Base-by-base conservation (phyloP, 2,888 invertebrate genomes). In the Morpho achilles region DNA sequence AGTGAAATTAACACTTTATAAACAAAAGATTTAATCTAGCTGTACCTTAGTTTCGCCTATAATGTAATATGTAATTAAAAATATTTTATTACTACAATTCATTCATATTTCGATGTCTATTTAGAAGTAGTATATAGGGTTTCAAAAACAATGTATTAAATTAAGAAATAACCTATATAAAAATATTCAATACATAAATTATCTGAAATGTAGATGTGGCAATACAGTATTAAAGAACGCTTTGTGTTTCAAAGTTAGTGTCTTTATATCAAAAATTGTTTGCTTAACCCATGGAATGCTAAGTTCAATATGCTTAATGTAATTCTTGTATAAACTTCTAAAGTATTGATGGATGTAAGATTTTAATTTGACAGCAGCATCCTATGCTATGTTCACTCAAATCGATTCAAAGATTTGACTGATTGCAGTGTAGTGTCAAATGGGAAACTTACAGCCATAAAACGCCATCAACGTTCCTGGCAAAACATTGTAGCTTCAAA, bases 41-140 rank as follows among this genome's bases (percentile, higher is more conserved):
- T 79, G 84, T 86, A 77, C 77, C 67, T 79, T 81, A 82, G 88
- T 87, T 87, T 88, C 89, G 89, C 87, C 86, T 68, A 74, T 69
- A 61, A 67, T 63, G 53, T 63, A 55, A 58, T 50, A 54, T 57
- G 59, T 57, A 51, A 66, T 69, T 46, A 54, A 66, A 73, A 76
- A 75, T 87, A 80, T 87, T 86, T 83, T 80, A 88, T 84, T 84
- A 76, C 67, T 76, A 79, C 87, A 86, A 88, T 90, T 89, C 85
- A 89, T 90, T 88, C 85, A 64, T 67, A 66, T 80, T 82, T 71
- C 76, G 77, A 72, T 82, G 71, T 82, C 73, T 75, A 75, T 78
- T 83, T 82, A 80, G 73, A 71, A 69, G 81, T 88, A 88, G 87
- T 76, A 76, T 80, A 75, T 87, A 85, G 82, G 77, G 74, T 79